These are phyloP conservation scores for Pollachius pollachius DNA, from an alignment of 2,113 vertebrate species.

Conservation along the genomic window DNA sequence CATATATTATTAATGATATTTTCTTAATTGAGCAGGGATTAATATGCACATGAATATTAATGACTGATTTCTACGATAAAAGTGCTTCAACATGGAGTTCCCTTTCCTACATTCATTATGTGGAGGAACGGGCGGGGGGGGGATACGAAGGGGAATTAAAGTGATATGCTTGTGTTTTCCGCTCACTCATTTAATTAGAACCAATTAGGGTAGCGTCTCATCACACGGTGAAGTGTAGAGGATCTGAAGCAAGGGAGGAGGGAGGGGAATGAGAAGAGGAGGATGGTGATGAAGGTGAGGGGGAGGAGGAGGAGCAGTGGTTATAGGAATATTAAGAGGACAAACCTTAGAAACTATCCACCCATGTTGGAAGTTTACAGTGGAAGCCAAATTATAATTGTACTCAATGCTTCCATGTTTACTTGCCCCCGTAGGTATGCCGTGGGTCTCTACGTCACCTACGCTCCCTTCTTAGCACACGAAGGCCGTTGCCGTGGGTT, in stretches of 20 bases:
- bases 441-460: too few relatives aligned
- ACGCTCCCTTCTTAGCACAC: too few relatives aligned
- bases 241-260: conserved; percentile 18
- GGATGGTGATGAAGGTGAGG: too few relatives aligned
- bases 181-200: conserved; percentile 38
- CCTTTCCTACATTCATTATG: conserved; percentile 33
- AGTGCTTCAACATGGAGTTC: conserved; percentile 33
- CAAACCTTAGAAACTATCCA: too few relatives aligned
- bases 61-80: conserved; percentile 40
- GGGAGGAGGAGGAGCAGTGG: too few relatives aligned
- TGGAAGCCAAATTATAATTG: too few relatives aligned
- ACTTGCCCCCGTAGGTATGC: too few relatives aligned
- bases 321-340: too few relatives aligned
- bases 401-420: too few relatives aligned
- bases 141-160: too few relatives aligned
- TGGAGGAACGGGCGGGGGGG: conserved; percentile 9
- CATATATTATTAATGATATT: conserved; percentile 80
- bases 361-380: too few relatives aligned
- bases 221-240: conserved; percentile 7
- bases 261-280: conserved; percentile 57
- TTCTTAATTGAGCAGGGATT: conserved; percentile 75
- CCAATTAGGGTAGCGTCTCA: conserved; percentile 19
- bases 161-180: not conserved
- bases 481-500: too few relatives aligned
- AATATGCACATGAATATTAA: conserved; percentile 73